These are phyloP conservation scores for Tor tambroides DNA, from an alignment of 2,113 vertebrate genomes.

Conservation along the genomic window DNA sequence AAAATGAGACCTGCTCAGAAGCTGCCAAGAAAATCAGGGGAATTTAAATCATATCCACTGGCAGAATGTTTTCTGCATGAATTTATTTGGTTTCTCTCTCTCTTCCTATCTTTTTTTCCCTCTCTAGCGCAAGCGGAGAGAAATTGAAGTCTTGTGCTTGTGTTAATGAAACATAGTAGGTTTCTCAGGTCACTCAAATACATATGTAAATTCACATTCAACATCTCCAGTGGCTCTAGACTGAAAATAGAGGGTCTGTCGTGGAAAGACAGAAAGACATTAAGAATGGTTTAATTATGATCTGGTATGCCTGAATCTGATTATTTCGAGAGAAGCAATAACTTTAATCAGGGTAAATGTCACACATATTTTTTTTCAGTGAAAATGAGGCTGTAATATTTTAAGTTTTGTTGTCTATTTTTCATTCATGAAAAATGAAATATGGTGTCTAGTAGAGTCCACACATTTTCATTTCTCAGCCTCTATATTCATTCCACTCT, in stretches of 20 bases:
- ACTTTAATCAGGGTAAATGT: neutral
- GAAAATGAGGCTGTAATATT: neutral
- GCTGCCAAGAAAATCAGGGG: constrained; percentile 70
- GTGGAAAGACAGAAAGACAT: neutral
- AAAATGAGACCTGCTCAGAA: constrained; percentile 69
- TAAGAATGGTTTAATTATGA: neutral
- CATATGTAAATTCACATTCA: constrained; percentile 25
- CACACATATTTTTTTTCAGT: neutral
- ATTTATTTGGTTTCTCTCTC: constrained; percentile 61
- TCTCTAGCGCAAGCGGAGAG: constrained; percentile 1
- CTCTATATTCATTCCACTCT: constrained; percentile 6
- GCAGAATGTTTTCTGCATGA: constrained; percentile 73
- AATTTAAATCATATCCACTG: constrained; percentile 76
- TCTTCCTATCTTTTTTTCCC: neutral
- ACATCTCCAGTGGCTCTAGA: neutral
- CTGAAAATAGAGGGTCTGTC: neutral
- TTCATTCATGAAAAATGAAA: neutral
- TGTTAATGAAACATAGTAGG: constrained; percentile 47
- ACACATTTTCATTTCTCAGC: neutral
- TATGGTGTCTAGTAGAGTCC: neutral
- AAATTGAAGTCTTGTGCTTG: constrained; percentile 36
- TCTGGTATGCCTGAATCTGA: neutral
- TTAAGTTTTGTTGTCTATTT: neutral
- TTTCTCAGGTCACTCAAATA: constrained; percentile 52
- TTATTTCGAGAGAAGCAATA: neutral